Percentiles rank a stretch among this genome's conserved stretches.
Evolutionary conservation across 2,113 vertebrate species (phyloP).

Genomic region (Pelobates fuscus): DNA sequence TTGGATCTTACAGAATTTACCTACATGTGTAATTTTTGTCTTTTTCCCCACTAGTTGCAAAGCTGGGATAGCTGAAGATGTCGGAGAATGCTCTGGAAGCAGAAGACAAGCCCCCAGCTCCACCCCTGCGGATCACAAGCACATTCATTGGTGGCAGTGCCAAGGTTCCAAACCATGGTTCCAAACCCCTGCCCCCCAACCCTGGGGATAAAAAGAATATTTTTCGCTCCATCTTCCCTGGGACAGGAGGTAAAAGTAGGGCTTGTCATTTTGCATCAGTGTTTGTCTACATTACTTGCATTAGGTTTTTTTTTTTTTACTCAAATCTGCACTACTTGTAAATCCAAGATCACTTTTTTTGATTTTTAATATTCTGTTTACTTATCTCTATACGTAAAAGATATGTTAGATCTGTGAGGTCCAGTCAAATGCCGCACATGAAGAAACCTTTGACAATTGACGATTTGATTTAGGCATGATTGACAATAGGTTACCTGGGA

Average conservation of each 20-base stretch:
- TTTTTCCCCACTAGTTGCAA: neutral
- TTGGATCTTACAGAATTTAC: no score
- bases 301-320: neutral
- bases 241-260: slow-evolving; percentile 89
- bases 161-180: slow-evolving; percentile 92
- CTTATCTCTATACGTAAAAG: no score
- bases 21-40: neutral
- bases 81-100: slow-evolving; percentile 89
- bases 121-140: slow-evolving; percentile 96
- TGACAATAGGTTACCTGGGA: no score
- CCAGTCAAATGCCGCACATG: no score
- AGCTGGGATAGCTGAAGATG: slow-evolving; percentile 66
- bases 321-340: neutral
- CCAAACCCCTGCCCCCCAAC: slow-evolving; percentile 92
- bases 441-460: no score
- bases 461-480: no score
- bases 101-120: slow-evolving; percentile 94
- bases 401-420: no score
- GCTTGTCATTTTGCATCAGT: slow-evolving; percentile 32
- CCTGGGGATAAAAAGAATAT: slow-evolving; percentile 95
- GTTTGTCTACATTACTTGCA: neutral
- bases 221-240: slow-evolving; percentile 87
- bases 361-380: no score
- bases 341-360: no score
- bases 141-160: slow-evolving; percentile 87